Conservation (phyloP, 2,888 invertebrate genomes). For the Keiferia lycopersicella region DNA sequence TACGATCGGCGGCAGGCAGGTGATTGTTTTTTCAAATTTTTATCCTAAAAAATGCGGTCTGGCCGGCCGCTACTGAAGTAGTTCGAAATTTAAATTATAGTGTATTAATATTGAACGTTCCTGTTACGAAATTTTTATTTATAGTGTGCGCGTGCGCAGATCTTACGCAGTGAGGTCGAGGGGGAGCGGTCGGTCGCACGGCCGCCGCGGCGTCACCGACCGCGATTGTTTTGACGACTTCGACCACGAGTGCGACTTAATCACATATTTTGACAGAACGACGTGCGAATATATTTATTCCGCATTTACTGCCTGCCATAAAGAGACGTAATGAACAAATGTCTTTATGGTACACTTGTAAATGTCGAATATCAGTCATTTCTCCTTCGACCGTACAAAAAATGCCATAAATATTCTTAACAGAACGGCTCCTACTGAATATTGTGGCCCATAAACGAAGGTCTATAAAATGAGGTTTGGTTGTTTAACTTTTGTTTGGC, state of each 20-base stretch:
- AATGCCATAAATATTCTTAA: constrained; percentile 77
- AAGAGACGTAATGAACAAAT: constrained; percentile 73
- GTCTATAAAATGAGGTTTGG: constrained; percentile 75
- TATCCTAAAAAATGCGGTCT: constrained; percentile 54
- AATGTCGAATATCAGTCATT: constrained; percentile 75
- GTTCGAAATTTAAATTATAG: constrained; percentile 76
- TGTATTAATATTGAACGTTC: constrained; percentile 68
- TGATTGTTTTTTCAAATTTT: constrained; percentile 63
- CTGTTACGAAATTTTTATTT: constrained; percentile 67
- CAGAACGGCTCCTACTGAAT: constrained; percentile 78
- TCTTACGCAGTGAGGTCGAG: constrained; percentile 20
- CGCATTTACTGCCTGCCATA: constrained; percentile 62
- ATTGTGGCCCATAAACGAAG: constrained; percentile 72
- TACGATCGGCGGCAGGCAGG: constrained; percentile 64
- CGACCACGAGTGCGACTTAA: constrained; percentile 42
- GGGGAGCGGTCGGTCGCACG: background rate
- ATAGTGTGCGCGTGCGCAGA: constrained; percentile 63
- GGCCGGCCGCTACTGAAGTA: constrained; percentile 74
- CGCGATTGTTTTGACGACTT: constrained; percentile 44
- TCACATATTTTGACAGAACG: constrained; percentile 57
- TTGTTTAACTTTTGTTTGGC: constrained; percentile 72
- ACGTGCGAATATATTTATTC: constrained; percentile 68
- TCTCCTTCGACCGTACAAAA: constrained; percentile 64
- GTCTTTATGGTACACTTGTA: constrained; percentile 76
- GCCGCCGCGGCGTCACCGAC: constrained; percentile 35